Evolutionary conservation across 1,140 invertebrate genomes (phyloP).

Genomic region (Helicoverpa zea): DNA sequence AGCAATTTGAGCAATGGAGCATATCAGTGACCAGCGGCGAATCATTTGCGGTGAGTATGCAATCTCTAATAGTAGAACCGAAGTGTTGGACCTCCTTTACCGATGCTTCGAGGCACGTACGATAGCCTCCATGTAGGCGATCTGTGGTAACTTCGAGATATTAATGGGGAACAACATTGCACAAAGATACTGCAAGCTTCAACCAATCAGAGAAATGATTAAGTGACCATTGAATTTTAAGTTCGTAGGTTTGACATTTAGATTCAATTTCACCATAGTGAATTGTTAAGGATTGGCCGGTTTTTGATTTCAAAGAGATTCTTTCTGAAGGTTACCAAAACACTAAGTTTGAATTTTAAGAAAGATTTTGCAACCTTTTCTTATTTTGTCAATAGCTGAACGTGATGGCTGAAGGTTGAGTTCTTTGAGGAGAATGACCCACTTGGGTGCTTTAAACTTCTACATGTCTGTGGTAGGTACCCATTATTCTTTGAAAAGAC

Average conservation of each 20-base stretch:
- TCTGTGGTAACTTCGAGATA: neutral
- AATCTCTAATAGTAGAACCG: conserved; percentile 3
- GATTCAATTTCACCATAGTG: too few relatives aligned
- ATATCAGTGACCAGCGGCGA: neutral
- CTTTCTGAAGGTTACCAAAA: too few relatives aligned
- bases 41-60: conserved; percentile 24
- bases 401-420: conserved; percentile 8
- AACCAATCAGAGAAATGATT: too few relatives aligned
- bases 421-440: neutral
- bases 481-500: too few relatives aligned
- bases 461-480: too few relatives aligned
- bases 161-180: neutral
- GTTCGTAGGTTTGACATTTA: too few relatives aligned
- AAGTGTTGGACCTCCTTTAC: conserved; percentile 5
- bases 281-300: too few relatives aligned
- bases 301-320: too few relatives aligned
- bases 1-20: conserved; percentile 29
- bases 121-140: neutral
- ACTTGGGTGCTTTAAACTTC: too few relatives aligned
- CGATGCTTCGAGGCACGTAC: neutral
- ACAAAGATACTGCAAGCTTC: too few relatives aligned
- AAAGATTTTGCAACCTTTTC: conserved; percentile 5
- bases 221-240: too few relatives aligned
- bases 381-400: neutral
- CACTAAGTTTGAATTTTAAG: neutral